Conservation (phyloP, 2,797 vertebrate genomes). For the Argentina silus region DNA sequence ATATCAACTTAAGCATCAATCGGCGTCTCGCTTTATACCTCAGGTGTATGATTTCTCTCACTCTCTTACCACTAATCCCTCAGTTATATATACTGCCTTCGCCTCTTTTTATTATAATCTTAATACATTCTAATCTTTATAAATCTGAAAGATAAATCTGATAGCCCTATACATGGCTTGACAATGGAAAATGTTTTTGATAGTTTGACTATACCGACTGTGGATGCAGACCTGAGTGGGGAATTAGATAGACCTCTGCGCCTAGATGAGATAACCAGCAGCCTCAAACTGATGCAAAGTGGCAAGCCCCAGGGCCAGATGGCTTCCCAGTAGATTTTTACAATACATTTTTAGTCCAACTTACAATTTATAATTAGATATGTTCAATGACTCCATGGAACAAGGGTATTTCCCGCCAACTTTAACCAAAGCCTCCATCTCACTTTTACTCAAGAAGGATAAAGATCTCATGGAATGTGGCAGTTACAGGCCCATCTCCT, state of each 20-base stretch:
- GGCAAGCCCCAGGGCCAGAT: slow-evolving; percentile 4
- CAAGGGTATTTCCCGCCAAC: no score
- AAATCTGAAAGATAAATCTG: no score
- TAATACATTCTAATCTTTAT: not conserved
- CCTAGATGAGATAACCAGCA: not conserved
- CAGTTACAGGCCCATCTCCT: no score
- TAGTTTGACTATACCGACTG: not conserved
- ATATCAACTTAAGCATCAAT: slow-evolving; percentile 4
- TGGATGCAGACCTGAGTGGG: not conserved
- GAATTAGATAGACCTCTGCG: not conserved
- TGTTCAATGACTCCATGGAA: no score
- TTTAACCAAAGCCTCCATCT: no score
- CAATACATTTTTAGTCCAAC: not conserved
- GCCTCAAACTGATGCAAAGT: not conserved
- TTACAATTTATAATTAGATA: slow-evolving; percentile 4
- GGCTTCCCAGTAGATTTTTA: slow-evolving; percentile 5
- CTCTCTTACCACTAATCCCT: not conserved
- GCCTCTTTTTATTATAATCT: no score
- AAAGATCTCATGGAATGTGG: no score
- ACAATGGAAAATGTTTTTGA: not conserved
- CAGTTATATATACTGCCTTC: not conserved
- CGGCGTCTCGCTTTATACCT: slow-evolving; percentile 2
- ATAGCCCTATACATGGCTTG: not conserved
- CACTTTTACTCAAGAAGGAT: no score
- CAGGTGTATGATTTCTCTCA: slow-evolving; percentile 3